Conservation (phyloP, 2,888 invertebrate genomes). For the Carcina quercana region DNA sequence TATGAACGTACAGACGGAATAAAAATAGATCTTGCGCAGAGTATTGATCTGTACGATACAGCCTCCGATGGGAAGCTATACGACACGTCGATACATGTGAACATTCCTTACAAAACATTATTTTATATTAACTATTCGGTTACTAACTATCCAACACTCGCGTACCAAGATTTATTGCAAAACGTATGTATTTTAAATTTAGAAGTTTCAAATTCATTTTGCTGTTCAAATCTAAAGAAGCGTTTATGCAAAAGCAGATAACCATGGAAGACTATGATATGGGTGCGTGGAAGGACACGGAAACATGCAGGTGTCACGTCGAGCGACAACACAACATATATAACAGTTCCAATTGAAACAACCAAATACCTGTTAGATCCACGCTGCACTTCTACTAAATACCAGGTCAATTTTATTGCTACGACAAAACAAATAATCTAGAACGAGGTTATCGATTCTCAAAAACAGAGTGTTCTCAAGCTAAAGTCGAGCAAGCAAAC, state of each 20-base stretch:
- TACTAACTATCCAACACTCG: conserved; percentile 34
- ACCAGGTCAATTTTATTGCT: neutral
- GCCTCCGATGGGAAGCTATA: conserved; percentile 29
- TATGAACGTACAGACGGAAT: too few species aligned
- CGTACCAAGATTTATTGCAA: conserved; percentile 46
- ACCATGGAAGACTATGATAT: conserved; percentile 57
- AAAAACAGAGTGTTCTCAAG: too few species aligned
- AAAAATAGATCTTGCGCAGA: too few species aligned
- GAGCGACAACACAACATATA: conserved; percentile 8
- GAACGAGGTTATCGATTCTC: too few species aligned
- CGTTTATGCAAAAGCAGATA: conserved; percentile 40
- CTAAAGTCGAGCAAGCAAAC: conserved; percentile 6
- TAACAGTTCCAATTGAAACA: too few species aligned
- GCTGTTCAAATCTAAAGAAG: conserved; percentile 49
- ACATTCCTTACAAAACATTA: conserved; percentile 58
- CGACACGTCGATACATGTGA: conserved; percentile 49
- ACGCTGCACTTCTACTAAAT: neutral
- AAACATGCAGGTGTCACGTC: conserved; percentile 55
- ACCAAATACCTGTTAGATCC: too few species aligned
- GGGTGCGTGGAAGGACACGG: conserved; percentile 66
- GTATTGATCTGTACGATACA: too few species aligned
- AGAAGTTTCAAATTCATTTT: conserved; percentile 34
- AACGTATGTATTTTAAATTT: conserved; percentile 28
- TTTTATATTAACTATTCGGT: conserved; percentile 31
- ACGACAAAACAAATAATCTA: neutral